Conservation (phyloP, 2,797 vertebrate genomes). For the Spizella passerina region DNA sequence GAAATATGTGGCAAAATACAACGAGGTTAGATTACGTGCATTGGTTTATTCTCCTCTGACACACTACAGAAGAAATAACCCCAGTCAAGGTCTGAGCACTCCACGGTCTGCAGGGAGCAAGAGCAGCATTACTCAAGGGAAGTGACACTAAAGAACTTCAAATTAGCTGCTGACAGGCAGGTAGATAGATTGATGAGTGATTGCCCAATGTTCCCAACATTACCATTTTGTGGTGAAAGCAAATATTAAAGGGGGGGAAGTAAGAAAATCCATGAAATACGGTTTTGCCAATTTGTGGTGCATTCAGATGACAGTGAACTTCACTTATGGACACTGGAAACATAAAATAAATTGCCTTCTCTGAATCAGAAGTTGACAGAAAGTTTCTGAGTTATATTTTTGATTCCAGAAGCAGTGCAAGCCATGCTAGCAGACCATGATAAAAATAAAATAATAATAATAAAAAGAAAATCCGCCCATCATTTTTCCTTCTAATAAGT, state of each 20-base stretch:
- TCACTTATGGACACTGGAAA: neutral
- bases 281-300: neutral
- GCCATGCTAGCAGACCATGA: neutral
- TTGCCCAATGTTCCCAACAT: neutral
- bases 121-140: slow-evolving; percentile 45
- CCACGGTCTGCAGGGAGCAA: neutral
- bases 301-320: neutral
- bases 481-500: neutral
- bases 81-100: neutral
- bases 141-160: slow-evolving; percentile 58
- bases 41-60: neutral
- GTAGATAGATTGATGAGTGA: slow-evolving; percentile 48
- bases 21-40: neutral
- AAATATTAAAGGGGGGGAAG: neutral
- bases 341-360: neutral
- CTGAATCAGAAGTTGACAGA: neutral
- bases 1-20: slow-evolving; percentile 18
- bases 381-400: neutral
- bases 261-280: neutral
- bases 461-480: neutral
- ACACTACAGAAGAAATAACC: neutral
- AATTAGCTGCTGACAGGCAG: slow-evolving; percentile 62
- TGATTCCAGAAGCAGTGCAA: neutral
- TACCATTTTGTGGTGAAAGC: slow-evolving; percentile 25
- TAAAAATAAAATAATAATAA: neutral